Evolutionary conservation across 2,797 vertebrate species (phyloP).

Genomic region (Macropus fuliginosus): DNA sequence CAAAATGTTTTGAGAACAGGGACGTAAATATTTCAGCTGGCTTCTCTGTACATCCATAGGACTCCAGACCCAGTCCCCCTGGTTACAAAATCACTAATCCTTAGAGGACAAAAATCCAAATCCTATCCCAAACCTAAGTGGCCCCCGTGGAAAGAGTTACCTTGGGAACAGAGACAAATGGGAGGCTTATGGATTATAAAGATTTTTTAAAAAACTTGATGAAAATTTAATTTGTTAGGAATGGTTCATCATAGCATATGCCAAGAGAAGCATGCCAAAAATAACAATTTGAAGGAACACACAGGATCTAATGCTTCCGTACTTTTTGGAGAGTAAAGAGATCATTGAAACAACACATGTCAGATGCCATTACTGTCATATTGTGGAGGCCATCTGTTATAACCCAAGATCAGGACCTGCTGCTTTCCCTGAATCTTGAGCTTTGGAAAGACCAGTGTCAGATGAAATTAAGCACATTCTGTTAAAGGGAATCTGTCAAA

Average conservation of each 20-base stretch:
- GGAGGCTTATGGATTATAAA: slow-evolving; percentile 72
- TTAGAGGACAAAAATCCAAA: slow-evolving; percentile 60
- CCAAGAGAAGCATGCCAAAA: slow-evolving; percentile 86
- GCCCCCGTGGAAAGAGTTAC: slow-evolving; percentile 70
- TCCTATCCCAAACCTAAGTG: slow-evolving; percentile 47
- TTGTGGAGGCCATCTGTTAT: slow-evolving; percentile 87
- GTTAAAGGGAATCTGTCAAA: slow-evolving; percentile 72
- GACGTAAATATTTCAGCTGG: slow-evolving; percentile 73
- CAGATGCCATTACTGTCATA: slow-evolving; percentile 87
- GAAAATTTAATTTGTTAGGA: slow-evolving; percentile 85
- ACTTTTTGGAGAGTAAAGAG: slow-evolving; percentile 84
- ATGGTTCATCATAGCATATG: slow-evolving; percentile 86
- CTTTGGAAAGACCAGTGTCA: slow-evolving; percentile 79
- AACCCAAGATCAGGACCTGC: slow-evolving; percentile 86
- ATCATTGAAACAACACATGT: slow-evolving; percentile 87
- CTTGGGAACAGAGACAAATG: slow-evolving; percentile 82
- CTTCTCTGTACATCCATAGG: slow-evolving; percentile 58
- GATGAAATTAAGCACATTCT: slow-evolving; percentile 76
- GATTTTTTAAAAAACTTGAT: slow-evolving; percentile 80
- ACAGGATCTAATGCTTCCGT: slow-evolving; percentile 82
- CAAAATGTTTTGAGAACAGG: slow-evolving; percentile 67
- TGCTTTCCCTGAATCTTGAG: slow-evolving; percentile 79
- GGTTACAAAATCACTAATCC: slow-evolving; percentile 64
- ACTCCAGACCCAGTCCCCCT: slow-evolving; percentile 34
- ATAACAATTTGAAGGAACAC: slow-evolving; percentile 86